A percentile compares a stretch with the other conserved stretches of the same genome.
Evolutionary conservation across 2,888 invertebrate species (phyloP).

Genomic region (Sarcophaga caerulescens): DNA sequence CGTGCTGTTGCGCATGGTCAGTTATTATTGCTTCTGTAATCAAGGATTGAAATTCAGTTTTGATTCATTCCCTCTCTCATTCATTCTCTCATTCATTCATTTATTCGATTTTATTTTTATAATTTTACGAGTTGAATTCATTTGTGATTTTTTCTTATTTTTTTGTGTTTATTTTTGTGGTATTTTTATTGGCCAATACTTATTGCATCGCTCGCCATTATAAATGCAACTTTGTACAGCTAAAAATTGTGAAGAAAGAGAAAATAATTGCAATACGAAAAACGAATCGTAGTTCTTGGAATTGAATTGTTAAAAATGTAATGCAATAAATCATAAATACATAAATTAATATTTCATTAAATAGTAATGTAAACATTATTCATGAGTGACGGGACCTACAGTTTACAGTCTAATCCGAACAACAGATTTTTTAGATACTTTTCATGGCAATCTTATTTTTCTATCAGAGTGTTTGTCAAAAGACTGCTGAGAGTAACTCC

Average conservation of each 20-base stretch:
- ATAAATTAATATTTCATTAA: too few species aligned
- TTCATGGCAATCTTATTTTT: too few species aligned
- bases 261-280: neutral
- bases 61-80: neutral
- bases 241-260: neutral
- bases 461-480: too few species aligned
- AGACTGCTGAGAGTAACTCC: too few species aligned
- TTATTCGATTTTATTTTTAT: slow-evolving; percentile 47
- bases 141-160: slow-evolving; percentile 37
- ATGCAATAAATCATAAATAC: too few species aligned
- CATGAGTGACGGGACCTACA: too few species aligned
- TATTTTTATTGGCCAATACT: slow-evolving; percentile 13
- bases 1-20: slow-evolving; percentile 66
- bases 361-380: too few species aligned
- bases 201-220: slow-evolving; percentile 14
- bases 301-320: neutral
- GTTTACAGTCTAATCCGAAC: too few species aligned
- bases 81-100: slow-evolving; percentile 15
- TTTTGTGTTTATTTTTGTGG: neutral
- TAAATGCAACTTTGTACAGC: slow-evolving; percentile 47
- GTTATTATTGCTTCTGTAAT: slow-evolving; percentile 47
- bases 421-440: too few species aligned
- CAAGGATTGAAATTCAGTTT: slow-evolving; percentile 42
- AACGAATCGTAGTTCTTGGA: neutral
- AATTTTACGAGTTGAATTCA: slow-evolving; percentile 46